Evolutionary conservation across 2,797 vertebrate species (phyloP).

Genomic region (Molossus molossus): DNA sequence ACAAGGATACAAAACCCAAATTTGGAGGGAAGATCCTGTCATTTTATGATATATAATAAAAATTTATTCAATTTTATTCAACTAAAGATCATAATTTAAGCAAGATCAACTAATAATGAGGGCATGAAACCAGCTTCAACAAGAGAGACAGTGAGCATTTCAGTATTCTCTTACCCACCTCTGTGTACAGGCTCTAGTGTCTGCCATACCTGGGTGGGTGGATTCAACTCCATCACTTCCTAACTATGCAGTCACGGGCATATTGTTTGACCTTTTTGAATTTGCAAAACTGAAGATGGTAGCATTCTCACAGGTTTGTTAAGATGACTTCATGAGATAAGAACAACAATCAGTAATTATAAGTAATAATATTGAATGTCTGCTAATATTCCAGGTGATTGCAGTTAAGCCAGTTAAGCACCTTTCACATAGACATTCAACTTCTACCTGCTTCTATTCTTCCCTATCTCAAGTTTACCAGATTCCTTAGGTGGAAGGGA

Average conservation of each 20-base stretch:
- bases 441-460: background rate
- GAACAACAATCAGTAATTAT: conserved; percentile 1
- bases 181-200: background rate
- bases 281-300: conserved; percentile 59
- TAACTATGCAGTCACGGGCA: background rate
- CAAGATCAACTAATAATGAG: conserved; percentile 18
- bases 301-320: background rate
- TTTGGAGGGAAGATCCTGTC: background rate
- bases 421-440: background rate
- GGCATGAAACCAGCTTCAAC: background rate
- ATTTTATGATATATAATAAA: conserved; percentile 39
- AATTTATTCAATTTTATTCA: conserved; percentile 57
- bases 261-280: conserved; percentile 51
- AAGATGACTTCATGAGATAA: conserved; percentile 38
- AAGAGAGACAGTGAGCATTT: background rate
- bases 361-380: background rate
- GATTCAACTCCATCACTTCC: conserved; percentile 12
- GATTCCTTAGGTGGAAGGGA: conserved; percentile 1
- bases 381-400: background rate
- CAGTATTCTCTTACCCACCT: background rate
- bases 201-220: background rate
- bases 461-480: background rate
- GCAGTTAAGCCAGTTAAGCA: background rate
- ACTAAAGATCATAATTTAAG: background rate
- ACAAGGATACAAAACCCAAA: conserved; percentile 49